These are phyloP conservation scores for Portevinia maculata DNA, from an alignment of 2,888 invertebrate species.

Conservation along the genomic window DNA sequence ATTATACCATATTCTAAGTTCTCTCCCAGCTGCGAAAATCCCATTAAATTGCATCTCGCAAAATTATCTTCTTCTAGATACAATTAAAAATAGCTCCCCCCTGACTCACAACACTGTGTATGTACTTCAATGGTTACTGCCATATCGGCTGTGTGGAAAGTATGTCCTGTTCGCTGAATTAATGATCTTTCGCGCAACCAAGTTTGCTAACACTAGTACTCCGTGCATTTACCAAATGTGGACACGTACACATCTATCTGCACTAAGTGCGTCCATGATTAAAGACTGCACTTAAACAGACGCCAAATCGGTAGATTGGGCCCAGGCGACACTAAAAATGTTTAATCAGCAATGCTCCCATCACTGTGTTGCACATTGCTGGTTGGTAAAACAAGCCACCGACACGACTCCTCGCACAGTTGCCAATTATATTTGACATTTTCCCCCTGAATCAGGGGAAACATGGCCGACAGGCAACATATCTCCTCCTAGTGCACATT, in stretches of 20 bases:
- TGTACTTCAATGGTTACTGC: constrained; percentile 7
- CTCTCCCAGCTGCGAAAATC: too few relatives aligned
- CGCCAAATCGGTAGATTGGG: constrained; percentile 65
- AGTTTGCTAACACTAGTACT: constrained; percentile 40
- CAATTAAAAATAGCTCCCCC: constrained; percentile 30
- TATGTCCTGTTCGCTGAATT: constrained; percentile 47
- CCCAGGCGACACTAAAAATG: constrained; percentile 67
- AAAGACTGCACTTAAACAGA: constrained; percentile 70
- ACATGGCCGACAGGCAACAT: constrained; percentile 55
- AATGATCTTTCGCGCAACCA: constrained; percentile 62
- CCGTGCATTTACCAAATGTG: constrained; percentile 43
- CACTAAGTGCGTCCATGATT: constrained; percentile 63
- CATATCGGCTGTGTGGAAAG: constrained; percentile 32
- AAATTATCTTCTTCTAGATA: background rate
- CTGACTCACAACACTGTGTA: background rate
- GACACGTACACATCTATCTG: constrained; percentile 38
- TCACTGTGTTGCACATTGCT: constrained; percentile 49
- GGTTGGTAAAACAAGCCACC: constrained; percentile 61
- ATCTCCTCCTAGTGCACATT: constrained; percentile 55
- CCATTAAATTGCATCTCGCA: too few relatives aligned
- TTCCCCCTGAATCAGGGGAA: constrained; percentile 42
- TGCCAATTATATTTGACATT: constrained; percentile 73
- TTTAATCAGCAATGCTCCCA: constrained; percentile 67
- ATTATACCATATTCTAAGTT: too few relatives aligned
- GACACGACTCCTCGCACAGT: constrained; percentile 66